Percentiles rank a stretch among this genome's conserved stretches.
Evolutionary conservation across 2,797 vertebrate genomes (phyloP).

Genomic region (Vespertilio murinus): DNA sequence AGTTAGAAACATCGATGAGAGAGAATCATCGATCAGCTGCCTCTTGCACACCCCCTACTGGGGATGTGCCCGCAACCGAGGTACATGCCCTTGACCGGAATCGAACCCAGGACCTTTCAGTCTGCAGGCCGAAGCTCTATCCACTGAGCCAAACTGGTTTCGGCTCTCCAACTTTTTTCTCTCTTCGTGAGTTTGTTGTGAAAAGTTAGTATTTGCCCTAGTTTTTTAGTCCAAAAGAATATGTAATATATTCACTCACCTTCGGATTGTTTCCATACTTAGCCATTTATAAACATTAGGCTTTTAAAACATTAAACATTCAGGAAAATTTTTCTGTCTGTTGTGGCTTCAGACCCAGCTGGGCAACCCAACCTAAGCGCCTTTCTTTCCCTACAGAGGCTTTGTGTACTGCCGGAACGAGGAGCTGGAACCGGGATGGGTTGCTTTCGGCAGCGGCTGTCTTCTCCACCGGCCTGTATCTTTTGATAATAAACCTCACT

Average conservation of each 20-base stretch:
- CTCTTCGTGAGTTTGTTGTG: neutral
- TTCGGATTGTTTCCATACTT: neutral
- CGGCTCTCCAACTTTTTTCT: too few relatives aligned
- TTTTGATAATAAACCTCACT: slow-evolving; percentile 97
- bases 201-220: slow-evolving; percentile 44
- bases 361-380: neutral
- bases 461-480: slow-evolving; percentile 96
- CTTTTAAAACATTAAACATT: neutral
- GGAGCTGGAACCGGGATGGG: slow-evolving; percentile 96
- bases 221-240: neutral
- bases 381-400: slow-evolving; percentile 85
- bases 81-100: too few relatives aligned
- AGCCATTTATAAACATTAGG: neutral
- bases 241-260: neutral
- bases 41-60: too few relatives aligned
- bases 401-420: slow-evolving; percentile 99
- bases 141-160: too few relatives aligned
- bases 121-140: too few relatives aligned
- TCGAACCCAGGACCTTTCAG: too few relatives aligned
- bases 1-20: too few relatives aligned
- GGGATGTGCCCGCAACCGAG: too few relatives aligned
- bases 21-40: too few relatives aligned
- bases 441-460: slow-evolving; percentile 90
- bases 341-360: neutral
- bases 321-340: neutral